Evolutionary conservation across 2,888 invertebrate species (phyloP).

Genomic region (Xestia rhomboidea): DNA sequence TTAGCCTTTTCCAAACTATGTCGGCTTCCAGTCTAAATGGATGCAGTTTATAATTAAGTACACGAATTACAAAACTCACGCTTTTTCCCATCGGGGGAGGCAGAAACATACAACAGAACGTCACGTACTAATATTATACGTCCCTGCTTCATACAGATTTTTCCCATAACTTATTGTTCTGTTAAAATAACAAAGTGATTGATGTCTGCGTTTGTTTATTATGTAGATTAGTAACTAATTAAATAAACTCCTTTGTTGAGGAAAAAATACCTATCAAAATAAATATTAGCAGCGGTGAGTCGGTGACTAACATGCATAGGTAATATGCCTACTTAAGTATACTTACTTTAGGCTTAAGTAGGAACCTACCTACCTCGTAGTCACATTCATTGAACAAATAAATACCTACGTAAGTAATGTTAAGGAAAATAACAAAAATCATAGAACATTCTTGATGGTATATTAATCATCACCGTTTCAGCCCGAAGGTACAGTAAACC

Average conservation of each 20-base stretch:
- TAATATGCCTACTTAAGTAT: background rate
- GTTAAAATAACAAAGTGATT: background rate
- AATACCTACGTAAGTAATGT: background rate
- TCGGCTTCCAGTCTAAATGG: too few species aligned
- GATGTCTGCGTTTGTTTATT: background rate
- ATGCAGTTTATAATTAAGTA: too few species aligned
- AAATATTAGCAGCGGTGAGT: background rate
- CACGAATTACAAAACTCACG: background rate
- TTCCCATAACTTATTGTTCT: background rate
- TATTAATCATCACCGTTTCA: background rate
- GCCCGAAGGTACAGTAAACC: background rate
- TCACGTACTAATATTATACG: background rate
- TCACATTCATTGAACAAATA: background rate
- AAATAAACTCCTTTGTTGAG: slow-evolving; percentile 15
- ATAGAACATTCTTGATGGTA: background rate
- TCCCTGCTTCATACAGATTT: background rate
- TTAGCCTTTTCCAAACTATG: too few species aligned
- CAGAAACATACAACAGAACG: background rate
- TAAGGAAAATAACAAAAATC: background rate
- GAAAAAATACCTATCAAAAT: slow-evolving; percentile 15
- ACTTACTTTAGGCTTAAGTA: background rate
- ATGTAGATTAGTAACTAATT: slow-evolving; percentile 6
- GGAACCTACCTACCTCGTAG: too few species aligned
- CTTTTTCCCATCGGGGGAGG: background rate
- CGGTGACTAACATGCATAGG: background rate